phyloP scores from a whole-genome alignment of 2,113 vertebrate genomes.

The Tursiops truncatus region DNA sequence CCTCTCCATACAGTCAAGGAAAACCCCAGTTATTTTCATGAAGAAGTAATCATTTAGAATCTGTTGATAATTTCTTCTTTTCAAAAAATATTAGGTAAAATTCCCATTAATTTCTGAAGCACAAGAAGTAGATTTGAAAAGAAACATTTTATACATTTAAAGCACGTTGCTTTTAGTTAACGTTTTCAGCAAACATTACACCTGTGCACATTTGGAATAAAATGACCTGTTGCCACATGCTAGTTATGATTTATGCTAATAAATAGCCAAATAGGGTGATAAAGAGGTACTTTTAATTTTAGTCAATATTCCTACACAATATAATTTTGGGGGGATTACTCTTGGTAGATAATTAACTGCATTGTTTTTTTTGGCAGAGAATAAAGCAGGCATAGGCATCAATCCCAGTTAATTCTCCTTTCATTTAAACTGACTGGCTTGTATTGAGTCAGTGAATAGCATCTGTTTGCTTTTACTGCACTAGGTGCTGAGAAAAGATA shows the following conservation, averaged over 20 bases:
- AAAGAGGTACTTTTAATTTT: not conserved
- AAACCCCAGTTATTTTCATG: not conserved
- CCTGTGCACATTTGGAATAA: constrained; percentile 4
- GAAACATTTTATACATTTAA: not conserved
- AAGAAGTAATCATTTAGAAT: not conserved
- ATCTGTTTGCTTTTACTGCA: constrained; percentile 24
- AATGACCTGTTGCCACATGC: not conserved
- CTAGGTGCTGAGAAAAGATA: not conserved
- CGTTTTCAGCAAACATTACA: not conserved
- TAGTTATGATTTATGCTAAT: constrained; percentile 37
- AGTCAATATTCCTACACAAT: not conserved
- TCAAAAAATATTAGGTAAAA: not conserved
- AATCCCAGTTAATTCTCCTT: constrained; percentile 19
- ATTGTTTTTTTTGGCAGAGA: not conserved
- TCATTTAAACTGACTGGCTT: constrained; percentile 43
- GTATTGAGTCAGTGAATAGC: not conserved
- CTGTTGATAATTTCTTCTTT: constrained; percentile 4
- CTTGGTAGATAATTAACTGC: not conserved
- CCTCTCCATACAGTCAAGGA: not conserved
- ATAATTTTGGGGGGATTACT: not conserved
- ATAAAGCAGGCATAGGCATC: not conserved
- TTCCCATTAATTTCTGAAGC: constrained; percentile 21
- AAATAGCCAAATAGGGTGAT: not conserved
- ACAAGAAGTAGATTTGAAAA: constrained; percentile 5
- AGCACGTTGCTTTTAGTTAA: constrained; percentile 24